Evolutionary conservation across 1,140 invertebrate species (phyloP).

Genomic region (Papilio polytes): DNA sequence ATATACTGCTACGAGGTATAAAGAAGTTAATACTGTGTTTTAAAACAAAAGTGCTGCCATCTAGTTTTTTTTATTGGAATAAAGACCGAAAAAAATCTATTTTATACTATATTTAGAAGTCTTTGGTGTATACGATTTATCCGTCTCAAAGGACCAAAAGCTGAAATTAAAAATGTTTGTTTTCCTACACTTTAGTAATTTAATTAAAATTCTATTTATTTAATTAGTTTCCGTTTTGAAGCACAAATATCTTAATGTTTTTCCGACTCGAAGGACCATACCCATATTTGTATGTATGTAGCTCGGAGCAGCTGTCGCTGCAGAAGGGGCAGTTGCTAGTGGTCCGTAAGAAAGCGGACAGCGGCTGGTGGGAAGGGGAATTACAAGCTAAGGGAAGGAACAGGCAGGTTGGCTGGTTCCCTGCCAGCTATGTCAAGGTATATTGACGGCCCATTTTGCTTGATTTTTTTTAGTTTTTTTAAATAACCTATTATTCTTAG

Average conservation of each 20-base stretch:
- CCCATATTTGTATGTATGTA: slow-evolving; percentile 66
- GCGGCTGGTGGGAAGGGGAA: slow-evolving; percentile 99
- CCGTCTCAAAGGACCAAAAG: neutral
- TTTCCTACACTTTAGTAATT: too few species aligned
- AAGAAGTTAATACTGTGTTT: neutral
- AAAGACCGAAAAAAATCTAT: too few species aligned
- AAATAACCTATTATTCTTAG: too few species aligned
- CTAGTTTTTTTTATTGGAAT: neutral
- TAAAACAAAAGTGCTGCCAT: neutral
- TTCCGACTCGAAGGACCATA: neutral
- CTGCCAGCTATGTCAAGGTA: slow-evolving; percentile 97
- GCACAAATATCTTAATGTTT: neutral
- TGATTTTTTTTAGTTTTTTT: too few species aligned
- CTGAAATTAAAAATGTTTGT: neutral
- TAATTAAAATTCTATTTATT: too few species aligned
- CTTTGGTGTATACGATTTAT: neutral
- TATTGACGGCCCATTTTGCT: too few species aligned
- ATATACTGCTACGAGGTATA: slow-evolving; percentile 76
- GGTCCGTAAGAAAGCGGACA: slow-evolving; percentile 97
- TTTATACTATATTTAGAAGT: too few species aligned
- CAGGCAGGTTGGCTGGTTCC: slow-evolving; percentile 98
- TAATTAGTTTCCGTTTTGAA: too few species aligned
- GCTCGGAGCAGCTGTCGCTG: slow-evolving; percentile 94
- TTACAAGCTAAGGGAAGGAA: slow-evolving; percentile 98
- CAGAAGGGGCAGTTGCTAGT: slow-evolving; percentile 97